Base-by-base conservation (phyloP, 2,888 invertebrate species). In the Gastracanthus pulcherrimus region DNA sequence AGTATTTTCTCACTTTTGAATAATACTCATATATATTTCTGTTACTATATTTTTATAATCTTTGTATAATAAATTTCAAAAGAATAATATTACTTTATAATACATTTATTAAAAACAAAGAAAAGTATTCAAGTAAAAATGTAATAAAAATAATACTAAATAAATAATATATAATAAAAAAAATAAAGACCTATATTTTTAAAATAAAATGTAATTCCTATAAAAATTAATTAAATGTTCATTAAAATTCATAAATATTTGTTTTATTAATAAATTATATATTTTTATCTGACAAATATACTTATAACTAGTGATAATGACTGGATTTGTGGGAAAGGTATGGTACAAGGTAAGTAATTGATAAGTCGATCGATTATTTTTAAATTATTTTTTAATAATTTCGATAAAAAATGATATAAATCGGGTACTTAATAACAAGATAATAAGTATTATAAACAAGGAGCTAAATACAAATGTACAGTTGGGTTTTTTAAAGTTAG, bases 331-430 rank as follows among this genome's bases (percentile, higher is more conserved):
- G 71, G 69, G 41, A 64, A 9, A 70, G 82, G 71, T 29, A 2
- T 38, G 55, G 69, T 29, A 23, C 29, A 11, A 55, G 77, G 76
- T 71, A 51, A 71, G 26, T 48, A 80, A 85, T 83, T 79, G 82
- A 86, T 74, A 84, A 86, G 82, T 81, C 84, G 71, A 70, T 76
- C 81, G 75, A 26, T 85, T 86, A 87, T 90, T 91, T 91, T 91
- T 88, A 88, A 91, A 89, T 90, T 87, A 90, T 91, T 91, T 91
- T 91, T 91, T 91, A 91, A 91, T 91, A 90, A 91, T 91, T 90
- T 91, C 89, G 89, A 91, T 91, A 91, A 91, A 91, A 91, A 91
- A 91, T 91, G 91, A 91, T 91, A 91, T 90, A 91, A 91, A 91
- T 91, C 87, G 90, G 88, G 87, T 90, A 91, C 91, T 91, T 91